Conservation (phyloP, 2,797 vertebrate species). For the Crax fasciolata region DNA sequence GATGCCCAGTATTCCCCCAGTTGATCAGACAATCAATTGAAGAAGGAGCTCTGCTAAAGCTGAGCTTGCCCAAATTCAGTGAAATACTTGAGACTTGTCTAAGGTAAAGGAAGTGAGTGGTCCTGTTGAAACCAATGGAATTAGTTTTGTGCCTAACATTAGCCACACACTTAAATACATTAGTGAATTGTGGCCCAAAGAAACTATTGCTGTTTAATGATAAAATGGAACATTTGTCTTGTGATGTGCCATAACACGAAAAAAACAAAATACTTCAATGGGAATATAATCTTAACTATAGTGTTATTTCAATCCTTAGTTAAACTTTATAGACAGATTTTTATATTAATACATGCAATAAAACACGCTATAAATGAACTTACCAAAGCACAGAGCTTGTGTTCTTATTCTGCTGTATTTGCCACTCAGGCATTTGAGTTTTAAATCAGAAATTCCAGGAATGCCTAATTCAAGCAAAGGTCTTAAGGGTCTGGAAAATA, state of each 20-base stretch:
- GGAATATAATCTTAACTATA: not conserved
- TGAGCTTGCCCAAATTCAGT: not conserved
- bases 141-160: not conserved
- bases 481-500: slow-evolving; percentile 25
- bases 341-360: not conserved
- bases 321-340: not conserved
- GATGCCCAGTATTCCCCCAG: not conserved
- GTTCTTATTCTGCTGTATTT: slow-evolving; percentile 10
- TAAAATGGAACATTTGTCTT: not conserved
- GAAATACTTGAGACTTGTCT: not conserved
- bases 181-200: not conserved
- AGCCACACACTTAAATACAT: not conserved
- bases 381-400: not conserved
- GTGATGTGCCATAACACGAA: not conserved
- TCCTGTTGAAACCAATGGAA: not conserved
- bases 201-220: not conserved
- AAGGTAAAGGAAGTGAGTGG: not conserved
- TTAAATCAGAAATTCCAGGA: slow-evolving; percentile 58
- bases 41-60: not conserved
- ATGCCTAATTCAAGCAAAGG: slow-evolving; percentile 41
- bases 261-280: not conserved
- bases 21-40: not conserved
- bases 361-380: not conserved
- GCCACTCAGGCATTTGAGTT: slow-evolving; percentile 11
- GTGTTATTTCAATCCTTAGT: not conserved